These are phyloP conservation scores for Orthonychiurus folsomi DNA, from an alignment of 2,888 invertebrate species.

Conservation along the genomic window DNA sequence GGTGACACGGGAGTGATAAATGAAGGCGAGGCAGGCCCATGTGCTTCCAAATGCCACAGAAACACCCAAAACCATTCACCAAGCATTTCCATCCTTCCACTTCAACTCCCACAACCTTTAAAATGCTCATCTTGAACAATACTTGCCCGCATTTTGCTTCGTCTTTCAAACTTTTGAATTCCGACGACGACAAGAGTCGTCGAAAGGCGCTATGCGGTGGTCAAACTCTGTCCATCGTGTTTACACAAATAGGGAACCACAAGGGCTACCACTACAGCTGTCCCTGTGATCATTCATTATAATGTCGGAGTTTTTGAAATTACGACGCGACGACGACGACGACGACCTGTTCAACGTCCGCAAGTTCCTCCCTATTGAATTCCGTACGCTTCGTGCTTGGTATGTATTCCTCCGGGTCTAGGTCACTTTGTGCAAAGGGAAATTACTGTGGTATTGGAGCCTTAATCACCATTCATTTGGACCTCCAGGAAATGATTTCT, in stretches of 20 bases:
- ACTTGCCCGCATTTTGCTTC: not conserved
- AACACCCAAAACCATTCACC: not conserved
- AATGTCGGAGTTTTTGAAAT: no score
- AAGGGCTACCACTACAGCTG: not conserved
- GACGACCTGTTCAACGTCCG: no score
- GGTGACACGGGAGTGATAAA: slow-evolving; percentile 9
- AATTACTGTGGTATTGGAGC: not conserved
- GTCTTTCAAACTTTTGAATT: not conserved
- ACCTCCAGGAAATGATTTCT: not conserved
- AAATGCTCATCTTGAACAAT: not conserved
- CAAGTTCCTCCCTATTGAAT: no score
- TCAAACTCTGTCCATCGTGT: not conserved
- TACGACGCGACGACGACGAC: no score
- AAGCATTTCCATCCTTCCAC: not conserved
- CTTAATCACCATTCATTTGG: not conserved
- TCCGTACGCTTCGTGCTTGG: no score
- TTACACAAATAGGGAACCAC: not conserved
- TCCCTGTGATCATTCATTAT: no score
- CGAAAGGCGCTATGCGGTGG: no score
- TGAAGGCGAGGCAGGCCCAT: not conserved
- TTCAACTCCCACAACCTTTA: not conserved
- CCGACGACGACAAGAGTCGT: no score
- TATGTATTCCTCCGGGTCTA: no score
- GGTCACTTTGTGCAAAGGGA: not conserved
- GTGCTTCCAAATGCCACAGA: slow-evolving; percentile 1